Evolutionary conservation across 2,888 invertebrate genomes (phyloP).

Genomic region (Muschampia plurimacula): DNA sequence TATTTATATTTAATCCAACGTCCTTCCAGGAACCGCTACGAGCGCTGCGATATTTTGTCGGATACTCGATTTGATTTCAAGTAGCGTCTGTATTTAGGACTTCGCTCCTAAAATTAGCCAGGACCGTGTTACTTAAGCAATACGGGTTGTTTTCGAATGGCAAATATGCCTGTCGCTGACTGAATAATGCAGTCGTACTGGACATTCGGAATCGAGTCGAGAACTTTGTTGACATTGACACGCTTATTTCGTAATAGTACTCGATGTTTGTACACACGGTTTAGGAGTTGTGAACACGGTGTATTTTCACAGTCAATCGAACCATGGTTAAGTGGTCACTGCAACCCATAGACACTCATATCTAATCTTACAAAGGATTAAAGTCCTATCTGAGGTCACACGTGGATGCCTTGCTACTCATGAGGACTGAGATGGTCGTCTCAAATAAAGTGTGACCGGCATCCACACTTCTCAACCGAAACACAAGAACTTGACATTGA

Average conservation of each 20-base stretch:
- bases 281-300: constrained; percentile 33
- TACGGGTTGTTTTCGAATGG: constrained; percentile 18
- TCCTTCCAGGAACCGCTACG: constrained; percentile 28
- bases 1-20: no score
- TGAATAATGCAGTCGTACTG: constrained; percentile 33
- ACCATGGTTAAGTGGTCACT: neutral
- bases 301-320: constrained; percentile 4
- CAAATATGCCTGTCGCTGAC: constrained; percentile 13
- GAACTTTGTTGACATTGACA: constrained; percentile 43
- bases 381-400: no score
- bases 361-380: no score
- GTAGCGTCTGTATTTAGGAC: constrained; percentile 30
- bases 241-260: constrained; percentile 43
- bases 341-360: no score
- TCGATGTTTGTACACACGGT: constrained; percentile 34
- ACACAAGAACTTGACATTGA: no score
- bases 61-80: constrained; percentile 28
- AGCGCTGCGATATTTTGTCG: constrained; percentile 19
- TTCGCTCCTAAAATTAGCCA: neutral
- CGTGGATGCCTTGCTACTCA: no score
- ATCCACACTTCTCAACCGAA: no score
- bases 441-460: no score
- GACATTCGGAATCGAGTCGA: constrained; percentile 39
- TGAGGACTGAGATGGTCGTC: no score
- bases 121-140: neutral